Evolutionary conservation across 2,113 vertebrate genomes (phyloP), one percentile per base, ranked within the genome.

Genomic region (Marmota monax): DNA sequence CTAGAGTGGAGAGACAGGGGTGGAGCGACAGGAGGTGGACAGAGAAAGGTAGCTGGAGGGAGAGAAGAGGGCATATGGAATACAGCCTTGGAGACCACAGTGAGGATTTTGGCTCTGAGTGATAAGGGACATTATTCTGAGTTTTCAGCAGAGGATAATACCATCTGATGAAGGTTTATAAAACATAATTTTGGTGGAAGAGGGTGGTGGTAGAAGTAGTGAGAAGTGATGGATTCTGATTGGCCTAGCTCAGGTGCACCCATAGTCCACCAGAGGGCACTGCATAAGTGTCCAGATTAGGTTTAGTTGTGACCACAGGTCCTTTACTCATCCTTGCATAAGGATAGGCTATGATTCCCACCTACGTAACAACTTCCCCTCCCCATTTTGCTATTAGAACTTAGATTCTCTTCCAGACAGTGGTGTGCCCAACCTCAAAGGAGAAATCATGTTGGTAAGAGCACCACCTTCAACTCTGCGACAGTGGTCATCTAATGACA

Each of bases 191-290:
- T 70, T 84, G 56, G 69, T 72, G 70, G 53, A n/a, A 13, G n/a
- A 18, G 51, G 37, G 7, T 1, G 13, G 88, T 23, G 18, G 45
- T 45, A 45, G 56, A n/a, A 7, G 84, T 58, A 22, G 18, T 23
- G 8, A 58, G 4, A 42, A 61, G 27, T 1, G 4, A 23, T 13
- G 12, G 11, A 22, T 90, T 70, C 65, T 45, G 27, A 67, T 18
- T 0, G 1, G 20, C 18, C 53, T 78, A 48, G 42, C 39, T 73
- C 39, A 12, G n/a, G 45, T 92, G 87, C 48, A n/a, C 2, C 27
- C 37, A 9, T 18, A 1, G 39, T 23, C 96, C 96, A 97, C 95
- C 82, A 95, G 97, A 87, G 96, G 96, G 97, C 80, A 34, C 74
- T 45, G 39, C 27, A 27, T 10, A 17, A 10, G 11, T 12, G 39